These are phyloP conservation scores for Ageneiosus marmoratus DNA, from an alignment of 2,113 vertebrate species.

Conservation along the genomic window DNA sequence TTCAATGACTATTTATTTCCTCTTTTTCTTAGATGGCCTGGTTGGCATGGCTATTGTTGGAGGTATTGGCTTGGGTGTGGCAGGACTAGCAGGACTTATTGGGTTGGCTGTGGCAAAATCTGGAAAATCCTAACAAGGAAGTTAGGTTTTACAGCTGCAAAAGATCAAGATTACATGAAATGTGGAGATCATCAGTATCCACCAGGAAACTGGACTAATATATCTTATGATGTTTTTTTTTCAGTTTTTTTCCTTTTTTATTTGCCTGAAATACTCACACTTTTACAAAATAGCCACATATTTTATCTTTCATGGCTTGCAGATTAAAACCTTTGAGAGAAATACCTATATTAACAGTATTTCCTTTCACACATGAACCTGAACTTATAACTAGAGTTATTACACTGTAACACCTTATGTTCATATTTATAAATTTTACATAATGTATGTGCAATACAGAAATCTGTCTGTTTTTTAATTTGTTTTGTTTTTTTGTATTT, in stretches of 20 bases:
- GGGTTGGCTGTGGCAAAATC: conserved; percentile 85
- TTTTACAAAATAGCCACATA: background rate
- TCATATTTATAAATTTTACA: background rate
- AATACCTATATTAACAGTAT: background rate
- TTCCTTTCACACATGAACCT: conserved; percentile 1
- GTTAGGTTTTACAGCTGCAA: background rate
- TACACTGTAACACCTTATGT: background rate
- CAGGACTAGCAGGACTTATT: conserved; percentile 84
- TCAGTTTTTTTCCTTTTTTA: background rate
- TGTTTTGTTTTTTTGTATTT: background rate
- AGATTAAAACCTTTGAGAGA: conserved; percentile 11
- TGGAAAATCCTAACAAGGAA: conserved; percentile 77
- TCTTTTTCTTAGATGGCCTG: conserved; percentile 78
- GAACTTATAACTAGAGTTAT: background rate
- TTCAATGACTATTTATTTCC: background rate
- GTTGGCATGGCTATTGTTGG: conserved; percentile 92
- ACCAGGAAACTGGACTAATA: conserved; percentile 11
- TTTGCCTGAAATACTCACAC: background rate
- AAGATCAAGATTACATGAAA: conserved; percentile 45
- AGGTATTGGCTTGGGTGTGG: conserved; percentile 84
- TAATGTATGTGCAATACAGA: conserved; percentile 19
- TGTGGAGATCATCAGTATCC: background rate
- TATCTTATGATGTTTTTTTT: background rate
- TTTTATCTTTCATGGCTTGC: background rate
- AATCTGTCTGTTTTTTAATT: background rate